Base-by-base conservation (phyloP, 1,140 invertebrate species). In the Copidosoma floridanum region DNA sequence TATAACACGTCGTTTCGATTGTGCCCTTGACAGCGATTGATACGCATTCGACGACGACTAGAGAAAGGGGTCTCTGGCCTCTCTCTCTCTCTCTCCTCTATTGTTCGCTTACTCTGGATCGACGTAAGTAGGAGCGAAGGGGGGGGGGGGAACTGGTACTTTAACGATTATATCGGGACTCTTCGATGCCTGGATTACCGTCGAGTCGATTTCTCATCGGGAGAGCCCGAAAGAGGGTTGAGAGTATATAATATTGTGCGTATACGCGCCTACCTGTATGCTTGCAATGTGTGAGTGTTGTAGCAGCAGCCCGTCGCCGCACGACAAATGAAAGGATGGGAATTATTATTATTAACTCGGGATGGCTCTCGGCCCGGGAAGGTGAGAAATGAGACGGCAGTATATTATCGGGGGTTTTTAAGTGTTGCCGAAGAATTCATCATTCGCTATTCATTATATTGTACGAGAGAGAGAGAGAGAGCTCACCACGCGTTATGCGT, bases 21-120 rank as follows among this genome's bases (percentile, higher is more conserved):
- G 69, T 71, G 67, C 50, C 69, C 65, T 65, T 68, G 67, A 69
- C 69, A 71, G 69, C 65, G 63, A 71, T 71, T 69, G 67, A 71
- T 69, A 68, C 67, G 69, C 53, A 71, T 66, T 68, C 63, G 67
- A 53, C 55, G 53, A 48, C 41, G 37, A 23, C n/a, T 16, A 38
- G 11, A 20, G 18, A 11, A 47, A 47, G 12, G 41, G 29, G 12
- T 32, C 20, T 56, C 44, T 27, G 26, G 29, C 12, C 44, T 16
- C 44, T 48, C 55, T 27, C 11, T 27, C 24, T n/a, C 44, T 26
- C n/a, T 47, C 11, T 52, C 24, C 40, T 40, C 50, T 44, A 65
- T 68, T 65, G 63, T 68, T 18, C 51, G 27, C 21, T n/a, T n/a
- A 37, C 0, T 48, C 44, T 10, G 21, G 35, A 35, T 24, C 20